Evolutionary conservation across 2,888 invertebrate species (phyloP).

Genomic region (Campopleginae sp.): DNA sequence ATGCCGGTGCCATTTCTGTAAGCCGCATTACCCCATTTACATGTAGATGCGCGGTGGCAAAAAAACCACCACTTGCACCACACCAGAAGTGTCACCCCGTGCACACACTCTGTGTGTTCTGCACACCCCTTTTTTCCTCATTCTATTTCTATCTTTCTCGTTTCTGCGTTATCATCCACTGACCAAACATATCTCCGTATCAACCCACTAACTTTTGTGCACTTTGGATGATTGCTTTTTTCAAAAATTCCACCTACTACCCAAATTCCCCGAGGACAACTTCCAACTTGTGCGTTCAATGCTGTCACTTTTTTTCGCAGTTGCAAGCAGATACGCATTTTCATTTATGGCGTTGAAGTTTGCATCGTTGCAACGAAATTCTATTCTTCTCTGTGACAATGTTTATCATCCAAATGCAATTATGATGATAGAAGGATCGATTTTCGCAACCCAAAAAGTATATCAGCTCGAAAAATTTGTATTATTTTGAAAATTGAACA

Average conservation of each 20-base stretch:
- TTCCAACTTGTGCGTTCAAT: constrained; percentile 15
- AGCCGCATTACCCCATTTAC: constrained; percentile 75
- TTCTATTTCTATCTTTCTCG: neutral
- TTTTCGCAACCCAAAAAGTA: too few relatives aligned
- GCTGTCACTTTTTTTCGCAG: neutral
- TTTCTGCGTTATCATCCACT: constrained; percentile 56
- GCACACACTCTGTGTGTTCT: neutral
- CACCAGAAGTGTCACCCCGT: constrained; percentile 44
- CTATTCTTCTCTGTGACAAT: too few relatives aligned
- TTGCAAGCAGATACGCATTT: neutral
- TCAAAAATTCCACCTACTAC: constrained; percentile 19
- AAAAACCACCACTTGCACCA: constrained; percentile 50
- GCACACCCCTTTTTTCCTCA: neutral
- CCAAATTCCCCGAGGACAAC: constrained; percentile 51
- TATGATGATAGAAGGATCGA: too few relatives aligned
- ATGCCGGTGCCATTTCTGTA: constrained; percentile 69
- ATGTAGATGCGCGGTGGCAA: constrained; percentile 73
- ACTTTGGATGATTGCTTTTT: constrained; percentile 66
- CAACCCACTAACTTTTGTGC: constrained; percentile 42
- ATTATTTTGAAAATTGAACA: too few relatives aligned
- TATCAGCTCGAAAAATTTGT: too few relatives aligned
- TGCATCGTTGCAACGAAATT: neutral
- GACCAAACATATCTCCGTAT: constrained; percentile 54
- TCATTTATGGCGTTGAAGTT: neutral
- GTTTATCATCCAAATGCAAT: too few relatives aligned